A percentile compares a stretch with the other conserved stretches of the same genome.
These are phyloP conservation scores for Mayetiola destructor DNA, from an alignment of 2,888 invertebrate species.

Conservation along the genomic window DNA sequence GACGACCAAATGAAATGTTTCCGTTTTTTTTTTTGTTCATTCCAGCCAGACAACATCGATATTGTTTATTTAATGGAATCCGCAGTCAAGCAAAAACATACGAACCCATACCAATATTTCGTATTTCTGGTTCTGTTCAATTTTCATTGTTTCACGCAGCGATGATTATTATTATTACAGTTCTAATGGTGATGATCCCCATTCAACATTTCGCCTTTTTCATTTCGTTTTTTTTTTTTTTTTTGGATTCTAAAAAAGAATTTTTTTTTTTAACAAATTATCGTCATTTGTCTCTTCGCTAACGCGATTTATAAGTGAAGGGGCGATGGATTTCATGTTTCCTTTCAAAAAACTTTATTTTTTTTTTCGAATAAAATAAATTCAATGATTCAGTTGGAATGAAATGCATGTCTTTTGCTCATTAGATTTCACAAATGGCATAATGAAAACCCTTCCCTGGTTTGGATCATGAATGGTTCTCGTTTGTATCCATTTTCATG, in stretches of 20 bases:
- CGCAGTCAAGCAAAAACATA: background rate
- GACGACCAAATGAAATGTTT: background rate
- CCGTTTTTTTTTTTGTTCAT: no score
- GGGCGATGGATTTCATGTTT: background rate
- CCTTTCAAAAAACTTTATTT: no score
- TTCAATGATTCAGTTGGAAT: no score
- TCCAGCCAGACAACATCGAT: background rate
- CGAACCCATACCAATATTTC: background rate
- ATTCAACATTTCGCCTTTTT: background rate
- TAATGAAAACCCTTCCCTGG: no score
- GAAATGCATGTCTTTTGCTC: no score
- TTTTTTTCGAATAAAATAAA: no score
- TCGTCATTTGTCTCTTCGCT: slow-evolving; percentile 6
- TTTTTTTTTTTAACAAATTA: slow-evolving; percentile 5
- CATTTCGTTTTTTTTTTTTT: background rate
- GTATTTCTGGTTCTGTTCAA: no score
- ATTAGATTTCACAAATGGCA: no score
- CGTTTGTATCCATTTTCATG: no score
- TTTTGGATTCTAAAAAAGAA: background rate
- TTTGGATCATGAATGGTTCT: no score
- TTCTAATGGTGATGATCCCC: no score
- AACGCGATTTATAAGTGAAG: no score
- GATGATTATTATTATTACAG: background rate
- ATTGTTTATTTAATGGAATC: background rate
- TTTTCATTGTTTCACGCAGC: slow-evolving; percentile 11